Evolutionary conservation across 92 coral and sea anemone genomes (phyloP).

Genomic region (Bergia sp.): DNA sequence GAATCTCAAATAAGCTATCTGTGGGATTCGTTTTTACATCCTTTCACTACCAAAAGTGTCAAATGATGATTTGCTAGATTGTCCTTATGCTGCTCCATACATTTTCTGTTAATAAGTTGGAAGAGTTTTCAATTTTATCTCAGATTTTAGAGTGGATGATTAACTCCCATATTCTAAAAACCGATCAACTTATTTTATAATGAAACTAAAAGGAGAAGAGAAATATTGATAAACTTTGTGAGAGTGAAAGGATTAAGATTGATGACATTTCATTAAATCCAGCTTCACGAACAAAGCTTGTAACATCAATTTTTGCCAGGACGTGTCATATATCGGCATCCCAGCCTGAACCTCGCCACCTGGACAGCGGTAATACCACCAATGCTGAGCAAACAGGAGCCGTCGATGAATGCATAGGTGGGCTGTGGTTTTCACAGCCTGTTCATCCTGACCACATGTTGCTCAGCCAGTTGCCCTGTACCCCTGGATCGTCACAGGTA

Average conservation of each 20-base stretch:
- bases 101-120: too few species aligned
- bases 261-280: too few species aligned
- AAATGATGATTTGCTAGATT: too few species aligned
- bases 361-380: conserved; percentile 78
- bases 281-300: not conserved
- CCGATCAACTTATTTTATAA: too few species aligned
- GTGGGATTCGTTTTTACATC: not conserved
- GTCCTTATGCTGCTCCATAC: too few species aligned
- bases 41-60: too few species aligned
- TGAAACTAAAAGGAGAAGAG: too few species aligned
- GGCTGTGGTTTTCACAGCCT: conserved; percentile 94
- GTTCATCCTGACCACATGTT: conserved; percentile 96
- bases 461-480: conserved; percentile 86
- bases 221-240: too few species aligned
- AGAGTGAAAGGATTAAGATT: too few species aligned
- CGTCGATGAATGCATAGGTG: conserved; percentile 55
- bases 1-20: not conserved
- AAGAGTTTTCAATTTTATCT: too few species aligned
- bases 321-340: conserved; percentile 74
- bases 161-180: too few species aligned
- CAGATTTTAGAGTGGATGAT: too few species aligned
- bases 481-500: conserved; percentile 92
- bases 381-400: conserved; percentile 49
- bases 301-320: conserved; percentile 30
- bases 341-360: conserved; percentile 91